These are phyloP conservation scores for Coracias cyanogaster DNA, from an alignment of 2,797 vertebrate species.

Conservation along the genomic window DNA sequence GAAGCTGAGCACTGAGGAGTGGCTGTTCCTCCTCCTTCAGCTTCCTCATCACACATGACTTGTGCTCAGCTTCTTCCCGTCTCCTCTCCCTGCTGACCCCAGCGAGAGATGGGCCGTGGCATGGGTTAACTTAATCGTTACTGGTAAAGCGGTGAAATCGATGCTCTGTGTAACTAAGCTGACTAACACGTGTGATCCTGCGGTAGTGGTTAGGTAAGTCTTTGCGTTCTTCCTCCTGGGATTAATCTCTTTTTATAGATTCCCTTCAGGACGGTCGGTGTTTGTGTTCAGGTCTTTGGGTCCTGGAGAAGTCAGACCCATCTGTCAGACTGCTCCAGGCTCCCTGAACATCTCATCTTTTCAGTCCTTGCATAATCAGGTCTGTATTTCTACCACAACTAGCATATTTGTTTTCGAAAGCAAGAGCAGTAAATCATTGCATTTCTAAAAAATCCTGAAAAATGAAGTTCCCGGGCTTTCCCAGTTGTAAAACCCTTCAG, in stretches of 20 bases:
- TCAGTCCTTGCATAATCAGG: neutral
- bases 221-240: neutral
- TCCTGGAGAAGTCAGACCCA: neutral
- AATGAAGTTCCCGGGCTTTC: neutral
- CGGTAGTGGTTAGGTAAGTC: neutral
- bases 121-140: neutral
- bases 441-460: neutral
- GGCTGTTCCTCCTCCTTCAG: neutral
- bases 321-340: neutral
- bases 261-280: neutral
- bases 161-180: neutral
- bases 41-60: neutral
- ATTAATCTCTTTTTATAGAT: neutral
- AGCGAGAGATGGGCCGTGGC: neutral
- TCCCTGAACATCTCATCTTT: neutral
- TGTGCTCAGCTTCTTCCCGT: neutral
- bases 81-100: neutral
- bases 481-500: neutral
- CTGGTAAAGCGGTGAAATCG: accelerated
- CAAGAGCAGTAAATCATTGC: neutral
- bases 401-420: neutral
- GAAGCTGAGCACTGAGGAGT: neutral
- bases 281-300: neutral
- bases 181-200: neutral
- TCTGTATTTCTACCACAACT: neutral